Percentiles rank a stretch among this genome's conserved stretches.
Evolutionary conservation across 2,113 vertebrate species (phyloP).

Genomic region (Canis aureus): DNA sequence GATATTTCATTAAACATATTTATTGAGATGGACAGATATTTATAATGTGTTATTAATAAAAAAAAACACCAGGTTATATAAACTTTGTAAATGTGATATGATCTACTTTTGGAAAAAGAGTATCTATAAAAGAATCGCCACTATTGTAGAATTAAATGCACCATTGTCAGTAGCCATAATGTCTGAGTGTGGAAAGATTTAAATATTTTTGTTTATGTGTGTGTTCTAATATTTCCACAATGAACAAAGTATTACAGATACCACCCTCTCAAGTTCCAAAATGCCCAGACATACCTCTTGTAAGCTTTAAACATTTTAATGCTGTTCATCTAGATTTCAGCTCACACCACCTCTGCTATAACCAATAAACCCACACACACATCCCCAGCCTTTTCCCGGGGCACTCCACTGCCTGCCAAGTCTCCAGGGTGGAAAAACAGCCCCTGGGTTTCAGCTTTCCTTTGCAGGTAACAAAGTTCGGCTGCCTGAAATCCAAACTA

Average conservation of each 20-base stretch:
- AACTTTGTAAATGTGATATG: background rate
- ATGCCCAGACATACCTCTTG: background rate
- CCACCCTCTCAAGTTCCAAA: background rate
- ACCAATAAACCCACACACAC: accelerated
- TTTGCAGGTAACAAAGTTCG: too few relatives aligned
- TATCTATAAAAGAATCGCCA: background rate
- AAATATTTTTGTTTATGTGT: background rate
- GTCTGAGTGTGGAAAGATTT: background rate
- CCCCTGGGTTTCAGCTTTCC: background rate
- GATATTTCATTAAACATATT: background rate
- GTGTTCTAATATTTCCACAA: background rate
- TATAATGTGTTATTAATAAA: background rate
- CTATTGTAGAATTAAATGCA: background rate
- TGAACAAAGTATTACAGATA: background rate
- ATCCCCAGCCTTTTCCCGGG: too few relatives aligned
- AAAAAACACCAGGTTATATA: background rate
- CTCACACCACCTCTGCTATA: background rate
- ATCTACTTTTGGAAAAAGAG: background rate
- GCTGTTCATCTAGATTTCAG: background rate
- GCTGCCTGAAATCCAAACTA: background rate
- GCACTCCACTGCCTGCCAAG: background rate
- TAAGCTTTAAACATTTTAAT: background rate
- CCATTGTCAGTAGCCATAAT: background rate
- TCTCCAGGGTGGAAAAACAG: background rate
- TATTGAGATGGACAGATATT: background rate